Evolutionary conservation across 1,140 invertebrate genomes (phyloP).

Genomic region (Pararge aegeria): DNA sequence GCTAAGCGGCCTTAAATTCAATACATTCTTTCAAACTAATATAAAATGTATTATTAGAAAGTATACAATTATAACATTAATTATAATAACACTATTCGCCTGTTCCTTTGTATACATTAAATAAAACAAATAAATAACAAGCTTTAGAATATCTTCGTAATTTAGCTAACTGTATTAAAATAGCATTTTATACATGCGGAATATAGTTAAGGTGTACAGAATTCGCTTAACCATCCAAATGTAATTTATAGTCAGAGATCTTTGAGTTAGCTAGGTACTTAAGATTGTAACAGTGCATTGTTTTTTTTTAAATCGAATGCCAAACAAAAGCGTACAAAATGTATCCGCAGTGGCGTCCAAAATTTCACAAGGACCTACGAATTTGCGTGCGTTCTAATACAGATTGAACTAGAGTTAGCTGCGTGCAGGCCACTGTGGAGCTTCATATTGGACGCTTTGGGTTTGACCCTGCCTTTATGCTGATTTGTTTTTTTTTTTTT

Average conservation of each 20-base stretch:
- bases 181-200: slow-evolving; percentile 28
- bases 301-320: no score
- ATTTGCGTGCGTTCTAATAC: no score
- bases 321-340: no score
- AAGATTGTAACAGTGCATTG: slow-evolving; percentile 41
- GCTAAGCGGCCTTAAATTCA: no score
- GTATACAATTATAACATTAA: not conserved
- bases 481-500: slow-evolving; percentile 38
- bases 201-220: slow-evolving; percentile 30
- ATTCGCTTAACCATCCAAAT: slow-evolving; percentile 48
- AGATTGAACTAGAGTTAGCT: no score
- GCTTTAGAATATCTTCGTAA: slow-evolving; percentile 21
- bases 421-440: no score
- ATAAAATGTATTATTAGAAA: slow-evolving; percentile 2
- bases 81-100: slow-evolving; percentile 10
- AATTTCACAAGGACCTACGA: no score
- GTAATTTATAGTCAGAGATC: slow-evolving; percentile 28
- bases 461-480: no score
- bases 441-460: no score
- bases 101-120: slow-evolving; percentile 24
- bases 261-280: slow-evolving; percentile 45
- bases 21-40: no score
- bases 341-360: no score
- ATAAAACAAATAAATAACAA: no score
- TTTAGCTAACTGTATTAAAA: slow-evolving; percentile 14